Evolutionary conservation across 2,888 invertebrate genomes (phyloP), one percentile per base, ranked within the genome.

Genomic region (Trypoxylon attenuatum): DNA sequence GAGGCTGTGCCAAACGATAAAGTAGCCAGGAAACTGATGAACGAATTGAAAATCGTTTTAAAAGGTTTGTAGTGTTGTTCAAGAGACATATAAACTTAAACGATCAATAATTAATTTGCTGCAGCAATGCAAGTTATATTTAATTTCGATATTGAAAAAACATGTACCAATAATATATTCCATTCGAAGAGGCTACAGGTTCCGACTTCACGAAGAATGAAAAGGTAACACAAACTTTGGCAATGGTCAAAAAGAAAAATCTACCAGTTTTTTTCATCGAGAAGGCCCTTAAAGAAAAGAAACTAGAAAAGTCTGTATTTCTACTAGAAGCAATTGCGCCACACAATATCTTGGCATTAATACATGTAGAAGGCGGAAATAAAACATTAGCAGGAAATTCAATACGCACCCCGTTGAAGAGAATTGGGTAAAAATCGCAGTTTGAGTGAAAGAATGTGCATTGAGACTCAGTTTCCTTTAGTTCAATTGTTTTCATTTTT

Each of bases 191-290:
- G 13, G 13, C 2, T 33, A 13, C n/a, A 33, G 33, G 33, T n/a
- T 4, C 13, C 33, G 13, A 4, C 33, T 33, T 33, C 33, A 1
- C 5, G 4, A 6, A 33, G 13, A 3, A 10, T 33, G 1, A n/a
- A n/a, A n/a, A n/a, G n/a, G n/a, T n/a, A n/a, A n/a, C n/a, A n/a
- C n/a, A n/a, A n/a, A 87, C 87, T 63, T 84, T 94, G 13, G 88
- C 90, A 1, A 89, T 89, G 62, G 92, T 92, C 0, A 88, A 89
- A 71, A 88, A 90, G 42, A 88, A 87, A 33, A 91, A 90, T 77
- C 91, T 94, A 89, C 92, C 94, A 0, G 79, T 83, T 38, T 87
- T 90, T 0, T 89, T 91, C 0, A 89, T 94, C 59, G 91, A 92
- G 56, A 89, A 87, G 79, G 87, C 89, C 0, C 82, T 94, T 0